Conservation (phyloP, 2,888 invertebrate species). For the Nephrocerus scutellatus region DNA sequence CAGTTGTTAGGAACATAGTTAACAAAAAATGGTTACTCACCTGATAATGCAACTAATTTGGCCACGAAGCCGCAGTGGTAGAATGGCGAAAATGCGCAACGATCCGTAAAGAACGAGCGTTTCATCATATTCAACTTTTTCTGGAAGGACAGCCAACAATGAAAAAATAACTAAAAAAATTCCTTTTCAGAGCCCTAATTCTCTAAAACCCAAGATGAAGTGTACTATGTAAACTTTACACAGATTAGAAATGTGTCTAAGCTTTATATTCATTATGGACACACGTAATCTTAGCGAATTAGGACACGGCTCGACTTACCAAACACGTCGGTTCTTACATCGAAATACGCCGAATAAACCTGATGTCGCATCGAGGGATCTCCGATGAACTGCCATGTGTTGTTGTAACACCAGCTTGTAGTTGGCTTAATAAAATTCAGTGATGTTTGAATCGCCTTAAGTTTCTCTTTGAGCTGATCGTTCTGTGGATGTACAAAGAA, state of each 20-base stretch:
- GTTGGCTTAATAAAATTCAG: conserved; percentile 33
- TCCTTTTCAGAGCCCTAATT: no score
- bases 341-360: conserved; percentile 47
- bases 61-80: conserved; percentile 31
- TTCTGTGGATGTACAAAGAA: conserved; percentile 24
- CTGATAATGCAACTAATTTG: conserved; percentile 34
- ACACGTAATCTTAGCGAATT: no score
- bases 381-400: conserved; percentile 40
- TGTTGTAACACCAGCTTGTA: conserved; percentile 37
- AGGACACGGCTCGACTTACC: no score
- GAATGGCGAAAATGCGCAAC: conserved; percentile 36
- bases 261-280: no score
- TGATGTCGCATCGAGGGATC: conserved; percentile 33
- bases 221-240: neutral
- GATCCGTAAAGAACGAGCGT: conserved; percentile 27
- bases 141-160: conserved; percentile 10
- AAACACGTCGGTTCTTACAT: conserved; percentile 40
- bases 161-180: conserved; percentile 1
- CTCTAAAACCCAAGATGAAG: neutral
- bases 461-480: conserved; percentile 32
- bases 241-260: no score
- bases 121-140: conserved; percentile 18
- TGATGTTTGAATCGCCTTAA: conserved; percentile 31
- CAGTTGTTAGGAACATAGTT: no score
- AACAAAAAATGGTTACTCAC: conserved; percentile 22